phyloP scores from a whole-genome alignment of 2,888 invertebrate genomes.

The Anorthoa munda region DNA sequence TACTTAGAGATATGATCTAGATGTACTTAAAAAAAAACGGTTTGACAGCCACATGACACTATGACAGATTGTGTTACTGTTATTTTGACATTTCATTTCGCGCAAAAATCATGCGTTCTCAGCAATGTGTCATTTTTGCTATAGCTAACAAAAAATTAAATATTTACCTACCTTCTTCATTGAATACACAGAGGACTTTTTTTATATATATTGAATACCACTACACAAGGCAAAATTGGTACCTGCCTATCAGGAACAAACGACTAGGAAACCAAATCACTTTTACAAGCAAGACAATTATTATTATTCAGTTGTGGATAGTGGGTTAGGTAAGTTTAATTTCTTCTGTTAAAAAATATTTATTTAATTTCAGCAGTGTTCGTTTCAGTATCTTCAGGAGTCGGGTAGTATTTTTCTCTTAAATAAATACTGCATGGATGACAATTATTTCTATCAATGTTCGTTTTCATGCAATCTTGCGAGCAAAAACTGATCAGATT shows the following conservation, averaged over 20 bases:
- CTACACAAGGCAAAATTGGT: background rate
- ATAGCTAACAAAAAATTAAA: background rate
- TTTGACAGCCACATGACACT: conserved; percentile 16
- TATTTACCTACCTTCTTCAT: background rate
- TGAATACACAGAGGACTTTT: too few species aligned
- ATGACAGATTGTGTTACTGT: too few species aligned
- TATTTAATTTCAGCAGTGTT: background rate
- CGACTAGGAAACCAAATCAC: background rate
- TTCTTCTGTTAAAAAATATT: background rate
- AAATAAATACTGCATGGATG: conserved; percentile 83
- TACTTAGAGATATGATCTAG: too few species aligned
- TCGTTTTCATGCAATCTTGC: conserved; percentile 77
- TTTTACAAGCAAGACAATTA: background rate
- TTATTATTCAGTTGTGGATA: background rate
- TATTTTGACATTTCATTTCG: conserved; percentile 15
- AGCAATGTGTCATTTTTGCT: background rate
- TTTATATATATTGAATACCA: background rate
- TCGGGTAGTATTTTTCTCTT: conserved; percentile 73
- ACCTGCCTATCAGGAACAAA: background rate
- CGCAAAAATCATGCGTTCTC: conserved; percentile 8
- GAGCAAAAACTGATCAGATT: conserved; percentile 81
- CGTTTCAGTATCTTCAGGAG: conserved; percentile 31
- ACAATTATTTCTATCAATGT: conserved; percentile 73
- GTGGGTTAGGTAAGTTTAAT: background rate
- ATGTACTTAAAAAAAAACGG: too few species aligned